phyloP scores from a whole-genome alignment of 1,140 invertebrate species.

The Heterodera carotae region DNA sequence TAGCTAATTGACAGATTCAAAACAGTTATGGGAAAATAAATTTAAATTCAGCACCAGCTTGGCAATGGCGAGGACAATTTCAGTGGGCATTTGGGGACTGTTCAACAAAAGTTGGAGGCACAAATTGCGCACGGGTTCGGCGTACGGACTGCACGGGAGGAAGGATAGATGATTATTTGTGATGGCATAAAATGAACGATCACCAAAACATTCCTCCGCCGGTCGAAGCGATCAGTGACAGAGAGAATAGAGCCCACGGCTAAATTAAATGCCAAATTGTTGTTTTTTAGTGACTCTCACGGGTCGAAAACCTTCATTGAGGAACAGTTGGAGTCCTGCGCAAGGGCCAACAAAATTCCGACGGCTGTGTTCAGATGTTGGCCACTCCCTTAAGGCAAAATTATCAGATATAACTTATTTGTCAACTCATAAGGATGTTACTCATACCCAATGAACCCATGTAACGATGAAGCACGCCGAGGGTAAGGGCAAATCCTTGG shows the following conservation, averaged over 20 bases:
- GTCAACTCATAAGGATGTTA: slow-evolving; percentile 75
- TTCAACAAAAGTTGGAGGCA: slow-evolving; percentile 84
- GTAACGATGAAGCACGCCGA: slow-evolving; percentile 87
- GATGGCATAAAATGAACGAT: background rate
- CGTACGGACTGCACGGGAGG: slow-evolving; percentile 75
- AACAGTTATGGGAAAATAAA: background rate
- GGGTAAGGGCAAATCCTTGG: slow-evolving; percentile 86
- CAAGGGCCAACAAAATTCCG: slow-evolving; percentile 86
- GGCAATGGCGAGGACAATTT: slow-evolving; percentile 91
- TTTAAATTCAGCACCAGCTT: slow-evolving; percentile 69
- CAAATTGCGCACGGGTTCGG: slow-evolving; percentile 86
- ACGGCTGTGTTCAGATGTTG: slow-evolving; percentile 90
- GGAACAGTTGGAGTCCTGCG: slow-evolving; percentile 85
- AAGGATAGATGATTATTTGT: background rate
- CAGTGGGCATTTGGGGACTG: slow-evolving; percentile 83
- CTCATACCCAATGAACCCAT: slow-evolving; percentile 76
- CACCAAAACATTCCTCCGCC: slow-evolving; percentile 89
- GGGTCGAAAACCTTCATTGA: slow-evolving; percentile 78
- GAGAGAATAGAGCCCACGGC: slow-evolving; percentile 92
- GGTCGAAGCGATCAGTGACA: slow-evolving; percentile 92
- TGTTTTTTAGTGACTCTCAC: slow-evolving; percentile 27
- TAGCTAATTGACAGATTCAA: slow-evolving; percentile 51
- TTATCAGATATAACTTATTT: slow-evolving; percentile 73
- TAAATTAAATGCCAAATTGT: slow-evolving; percentile 65
- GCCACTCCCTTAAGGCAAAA: slow-evolving; percentile 70